A percentile compares a stretch with the other conserved stretches of the same genome.
Conservation (phyloP, 2,888 invertebrate genomes). For the Micoletzkya japonica region DNA sequence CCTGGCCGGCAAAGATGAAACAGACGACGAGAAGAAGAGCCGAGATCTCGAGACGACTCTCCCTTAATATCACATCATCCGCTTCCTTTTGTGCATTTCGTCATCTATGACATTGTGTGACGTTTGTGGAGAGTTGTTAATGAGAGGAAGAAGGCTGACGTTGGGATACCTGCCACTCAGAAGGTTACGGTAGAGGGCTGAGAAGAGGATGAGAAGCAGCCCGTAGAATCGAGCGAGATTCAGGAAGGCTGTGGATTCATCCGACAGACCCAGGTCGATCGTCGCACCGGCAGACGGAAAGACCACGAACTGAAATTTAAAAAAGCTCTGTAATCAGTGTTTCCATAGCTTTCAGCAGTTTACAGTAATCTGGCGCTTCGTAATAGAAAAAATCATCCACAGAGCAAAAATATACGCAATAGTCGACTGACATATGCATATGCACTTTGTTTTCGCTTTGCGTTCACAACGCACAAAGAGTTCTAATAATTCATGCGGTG, state of each 20-base stretch:
- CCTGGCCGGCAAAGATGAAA: not conserved
- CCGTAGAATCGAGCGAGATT: constrained; percentile 38
- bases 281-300: not conserved
- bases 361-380: too few species aligned
- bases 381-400: too few species aligned
- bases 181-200: constrained; percentile 31
- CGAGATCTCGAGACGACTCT: constrained; percentile 13
- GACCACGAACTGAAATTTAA: constrained; percentile 15
- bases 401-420: not conserved
- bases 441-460: too few species aligned
- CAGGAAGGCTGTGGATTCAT: constrained; percentile 1
- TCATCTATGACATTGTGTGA: too few species aligned
- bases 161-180: too few species aligned
- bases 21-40: constrained; percentile 10
- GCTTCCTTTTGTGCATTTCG: not conserved
- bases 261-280: constrained; percentile 13
- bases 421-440: too few species aligned
- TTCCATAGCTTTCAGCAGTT: too few species aligned
- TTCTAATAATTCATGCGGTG: too few species aligned
- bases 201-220: constrained; percentile 34
- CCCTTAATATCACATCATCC: not conserved
- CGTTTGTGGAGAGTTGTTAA: too few species aligned
- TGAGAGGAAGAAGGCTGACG: too few species aligned
- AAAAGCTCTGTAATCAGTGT: not conserved
- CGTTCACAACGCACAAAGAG: too few species aligned